Conservation (phyloP, 1,140 invertebrate genomes). For the Glossosoma conforme region DNA sequence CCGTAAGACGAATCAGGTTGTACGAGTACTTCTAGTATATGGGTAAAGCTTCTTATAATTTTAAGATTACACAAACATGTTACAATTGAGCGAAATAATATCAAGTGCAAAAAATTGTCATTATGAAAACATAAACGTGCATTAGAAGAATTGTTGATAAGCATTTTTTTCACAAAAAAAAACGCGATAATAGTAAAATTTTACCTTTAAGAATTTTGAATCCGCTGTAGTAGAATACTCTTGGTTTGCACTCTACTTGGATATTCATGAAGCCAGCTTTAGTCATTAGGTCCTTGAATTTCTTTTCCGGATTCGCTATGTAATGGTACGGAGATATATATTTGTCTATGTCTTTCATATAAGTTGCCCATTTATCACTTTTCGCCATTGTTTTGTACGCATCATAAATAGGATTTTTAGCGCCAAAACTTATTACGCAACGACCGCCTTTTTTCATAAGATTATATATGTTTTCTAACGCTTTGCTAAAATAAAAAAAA, state of each 20-base stretch:
- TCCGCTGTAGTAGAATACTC: constrained; percentile 60
- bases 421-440: constrained; percentile 64
- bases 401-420: constrained; percentile 65
- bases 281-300: constrained; percentile 56
- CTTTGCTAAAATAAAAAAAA: constrained; percentile 48
- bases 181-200: too few species aligned
- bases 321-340: constrained; percentile 64
- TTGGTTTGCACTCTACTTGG: constrained; percentile 59
- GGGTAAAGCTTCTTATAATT: too few species aligned
- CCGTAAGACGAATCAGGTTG: too few species aligned
- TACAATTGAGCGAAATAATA: too few species aligned
- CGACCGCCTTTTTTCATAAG: constrained; percentile 62
- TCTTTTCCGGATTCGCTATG: constrained; percentile 56
- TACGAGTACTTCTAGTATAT: too few species aligned
- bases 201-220: constrained; percentile 55
- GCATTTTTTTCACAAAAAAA: too few species aligned
- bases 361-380: constrained; percentile 56
- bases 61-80: too few species aligned
- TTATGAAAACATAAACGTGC: too few species aligned
- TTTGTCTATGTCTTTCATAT: constrained; percentile 61
- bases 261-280: constrained; percentile 62
- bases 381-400: constrained; percentile 59
- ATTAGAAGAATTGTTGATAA: too few species aligned
- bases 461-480: constrained; percentile 60
- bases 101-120: too few species aligned